Percentiles rank a stretch among this genome's conserved stretches.
Evolutionary conservation across 2,888 invertebrate species (phyloP).

Genomic region (Cryptophagus acutangulus): DNA sequence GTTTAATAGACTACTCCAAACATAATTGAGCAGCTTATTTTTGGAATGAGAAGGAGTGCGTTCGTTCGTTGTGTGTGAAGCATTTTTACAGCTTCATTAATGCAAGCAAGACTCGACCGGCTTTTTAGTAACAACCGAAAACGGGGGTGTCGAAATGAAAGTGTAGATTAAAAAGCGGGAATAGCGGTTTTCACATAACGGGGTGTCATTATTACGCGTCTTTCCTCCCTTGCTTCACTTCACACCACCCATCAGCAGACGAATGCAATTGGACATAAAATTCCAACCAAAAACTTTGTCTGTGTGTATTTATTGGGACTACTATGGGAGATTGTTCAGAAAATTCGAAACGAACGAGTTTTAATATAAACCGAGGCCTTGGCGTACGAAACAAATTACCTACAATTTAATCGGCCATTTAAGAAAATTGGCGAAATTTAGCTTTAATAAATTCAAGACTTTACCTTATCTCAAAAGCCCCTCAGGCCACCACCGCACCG

Average conservation of each 20-base stretch:
- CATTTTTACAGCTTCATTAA: constrained; percentile 49
- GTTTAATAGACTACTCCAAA: no score
- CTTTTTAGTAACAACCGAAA: constrained; percentile 44
- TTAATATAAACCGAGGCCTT: constrained; percentile 42
- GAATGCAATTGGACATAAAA: constrained; percentile 46
- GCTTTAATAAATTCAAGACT: constrained; percentile 47
- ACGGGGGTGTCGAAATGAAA: constrained; percentile 49
- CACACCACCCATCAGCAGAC: neutral
- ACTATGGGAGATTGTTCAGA: constrained; percentile 39
- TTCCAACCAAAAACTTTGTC: constrained; percentile 27
- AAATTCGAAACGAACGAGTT: constrained; percentile 41
- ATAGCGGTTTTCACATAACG: constrained; percentile 33
- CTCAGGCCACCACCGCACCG: constrained; percentile 30
- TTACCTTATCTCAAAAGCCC: constrained; percentile 46
- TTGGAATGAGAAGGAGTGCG: no score
- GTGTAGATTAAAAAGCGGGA: constrained; percentile 47
- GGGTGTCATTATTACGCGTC: constrained; percentile 26
- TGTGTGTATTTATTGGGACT: constrained; percentile 18
- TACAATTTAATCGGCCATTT: constrained; percentile 48
- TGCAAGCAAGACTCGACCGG: constrained; percentile 40
- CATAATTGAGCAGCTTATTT: no score
- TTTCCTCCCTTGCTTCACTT: neutral
- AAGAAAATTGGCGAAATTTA: constrained; percentile 48
- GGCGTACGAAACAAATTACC: constrained; percentile 49
- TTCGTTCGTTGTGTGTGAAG: no score